A percentile compares a stretch with the other conserved stretches of the same genome.
Evolutionary conservation across 2,113 vertebrate genomes (phyloP).

Genomic region (Halcyon senegalensis): DNA sequence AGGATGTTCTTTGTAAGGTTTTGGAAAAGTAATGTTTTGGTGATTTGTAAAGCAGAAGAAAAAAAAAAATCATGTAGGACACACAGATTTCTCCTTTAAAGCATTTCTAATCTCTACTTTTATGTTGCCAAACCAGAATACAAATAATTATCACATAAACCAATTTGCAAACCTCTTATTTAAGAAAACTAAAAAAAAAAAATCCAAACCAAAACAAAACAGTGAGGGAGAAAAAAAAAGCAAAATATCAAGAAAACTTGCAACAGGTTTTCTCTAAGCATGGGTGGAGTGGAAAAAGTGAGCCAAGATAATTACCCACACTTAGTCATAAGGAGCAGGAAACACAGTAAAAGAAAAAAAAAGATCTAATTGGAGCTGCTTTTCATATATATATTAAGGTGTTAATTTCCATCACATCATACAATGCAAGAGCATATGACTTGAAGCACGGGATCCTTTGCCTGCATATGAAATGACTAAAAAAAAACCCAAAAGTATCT

Average conservation of each 20-base stretch:
- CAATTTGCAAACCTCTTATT: slow-evolving; percentile 67
- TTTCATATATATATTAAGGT: slow-evolving; percentile 65
- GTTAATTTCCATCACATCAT: slow-evolving; percentile 80
- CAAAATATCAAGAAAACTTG: slow-evolving; percentile 73
- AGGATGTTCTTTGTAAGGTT: background rate
- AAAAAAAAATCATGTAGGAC: background rate
- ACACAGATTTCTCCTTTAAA: background rate
- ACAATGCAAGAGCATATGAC: background rate
- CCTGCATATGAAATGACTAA: background rate
- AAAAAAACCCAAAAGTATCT: background rate
- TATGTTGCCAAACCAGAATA: slow-evolving; percentile 34
- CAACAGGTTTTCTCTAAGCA: slow-evolving; percentile 77
- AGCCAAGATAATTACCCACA: slow-evolving; percentile 78
- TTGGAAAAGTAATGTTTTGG: background rate
- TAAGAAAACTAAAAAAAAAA: slow-evolving; percentile 13
- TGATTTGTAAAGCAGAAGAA: background rate
- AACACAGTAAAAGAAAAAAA: slow-evolving; percentile 75
- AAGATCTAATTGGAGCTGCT: slow-evolving; percentile 63
- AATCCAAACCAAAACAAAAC: background rate
- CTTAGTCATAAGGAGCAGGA: slow-evolving; percentile 82
- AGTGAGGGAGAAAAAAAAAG: background rate
- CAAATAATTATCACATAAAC: slow-evolving; percentile 51
- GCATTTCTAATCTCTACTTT: slow-evolving; percentile 22
- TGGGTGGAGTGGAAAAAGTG: slow-evolving; percentile 84
- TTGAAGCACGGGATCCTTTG: background rate